A percentile compares a stretch with the other conserved stretches of the same genome.
Evolutionary conservation across 1,140 invertebrate species (phyloP).

Genomic region (Hestina assimilis): DNA sequence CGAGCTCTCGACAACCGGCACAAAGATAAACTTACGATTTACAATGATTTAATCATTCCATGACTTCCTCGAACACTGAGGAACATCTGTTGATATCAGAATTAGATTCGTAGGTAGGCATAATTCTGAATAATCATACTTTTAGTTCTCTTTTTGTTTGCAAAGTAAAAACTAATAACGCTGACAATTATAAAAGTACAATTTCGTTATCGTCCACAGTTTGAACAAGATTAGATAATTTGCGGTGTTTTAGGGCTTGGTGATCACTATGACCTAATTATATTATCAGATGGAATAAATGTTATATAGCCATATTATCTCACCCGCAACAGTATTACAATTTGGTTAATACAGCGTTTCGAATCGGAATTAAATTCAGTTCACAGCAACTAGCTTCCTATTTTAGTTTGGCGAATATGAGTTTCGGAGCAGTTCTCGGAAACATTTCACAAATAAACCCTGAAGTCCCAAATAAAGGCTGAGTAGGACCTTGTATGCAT

Average conservation of each 20-base stretch:
- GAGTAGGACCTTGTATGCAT: neutral
- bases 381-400: no score
- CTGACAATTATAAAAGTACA: no score
- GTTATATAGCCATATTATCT: no score
- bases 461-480: conserved; percentile 4
- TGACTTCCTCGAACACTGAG: neutral
- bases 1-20: conserved; percentile 18
- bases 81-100: neutral
- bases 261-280: neutral
- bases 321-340: no score
- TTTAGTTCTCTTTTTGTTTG: no score
- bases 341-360: no score
- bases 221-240: neutral
- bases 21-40: conserved; percentile 23
- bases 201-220: neutral
- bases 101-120: neutral
- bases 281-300: neutral
- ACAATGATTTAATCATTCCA: conserved; percentile 1
- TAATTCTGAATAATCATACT: no score
- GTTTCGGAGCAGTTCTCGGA: neutral
- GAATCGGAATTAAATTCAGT: neutral
- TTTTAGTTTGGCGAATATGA: no score
- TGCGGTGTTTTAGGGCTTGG: neutral
- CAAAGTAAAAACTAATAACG: no score
- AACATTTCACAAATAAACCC: conserved; percentile 4